Evolutionary conservation across 2,113 vertebrate genomes (phyloP).

Genomic region (Martes martes): DNA sequence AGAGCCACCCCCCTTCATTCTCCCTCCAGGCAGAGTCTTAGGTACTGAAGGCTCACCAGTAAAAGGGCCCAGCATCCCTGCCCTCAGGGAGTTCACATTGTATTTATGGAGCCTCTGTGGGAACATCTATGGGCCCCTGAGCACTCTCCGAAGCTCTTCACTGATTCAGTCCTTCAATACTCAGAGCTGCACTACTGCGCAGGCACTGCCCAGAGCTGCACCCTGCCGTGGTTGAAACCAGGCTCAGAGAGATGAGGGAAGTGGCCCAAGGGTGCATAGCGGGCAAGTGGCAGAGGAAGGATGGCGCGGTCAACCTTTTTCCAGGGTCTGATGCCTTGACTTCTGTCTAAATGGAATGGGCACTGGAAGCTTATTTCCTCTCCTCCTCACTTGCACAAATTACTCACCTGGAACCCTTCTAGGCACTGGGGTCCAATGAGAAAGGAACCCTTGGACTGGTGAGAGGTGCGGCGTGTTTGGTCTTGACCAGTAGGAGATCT

Average conservation of each 20-base stretch:
- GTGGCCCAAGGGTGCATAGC: background rate
- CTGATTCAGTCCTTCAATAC: background rate
- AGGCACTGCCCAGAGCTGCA: background rate
- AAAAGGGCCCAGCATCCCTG: no score
- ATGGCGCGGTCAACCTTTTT: background rate
- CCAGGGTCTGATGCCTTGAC: no score
- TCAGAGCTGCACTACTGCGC: background rate
- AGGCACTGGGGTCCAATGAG: background rate
- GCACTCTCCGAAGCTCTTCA: background rate
- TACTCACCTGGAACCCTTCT: background rate
- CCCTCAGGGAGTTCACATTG: background rate
- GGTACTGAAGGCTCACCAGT: background rate
- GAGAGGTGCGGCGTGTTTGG: background rate
- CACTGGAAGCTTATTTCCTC: background rate
- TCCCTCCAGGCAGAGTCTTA: background rate
- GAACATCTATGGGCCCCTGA: background rate
- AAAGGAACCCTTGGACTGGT: background rate
- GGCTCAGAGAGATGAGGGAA: background rate
- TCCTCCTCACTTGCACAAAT: no score
- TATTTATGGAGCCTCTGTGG: background rate
- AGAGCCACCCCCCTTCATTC: background rate
- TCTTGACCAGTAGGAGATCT: background rate
- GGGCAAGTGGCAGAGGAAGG: fast-evolving
- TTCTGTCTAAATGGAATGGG: no score
- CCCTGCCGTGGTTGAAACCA: background rate